Evolutionary conservation across 2,797 vertebrate species (phyloP).

Genomic region (Mastacembelus armatus): DNA sequence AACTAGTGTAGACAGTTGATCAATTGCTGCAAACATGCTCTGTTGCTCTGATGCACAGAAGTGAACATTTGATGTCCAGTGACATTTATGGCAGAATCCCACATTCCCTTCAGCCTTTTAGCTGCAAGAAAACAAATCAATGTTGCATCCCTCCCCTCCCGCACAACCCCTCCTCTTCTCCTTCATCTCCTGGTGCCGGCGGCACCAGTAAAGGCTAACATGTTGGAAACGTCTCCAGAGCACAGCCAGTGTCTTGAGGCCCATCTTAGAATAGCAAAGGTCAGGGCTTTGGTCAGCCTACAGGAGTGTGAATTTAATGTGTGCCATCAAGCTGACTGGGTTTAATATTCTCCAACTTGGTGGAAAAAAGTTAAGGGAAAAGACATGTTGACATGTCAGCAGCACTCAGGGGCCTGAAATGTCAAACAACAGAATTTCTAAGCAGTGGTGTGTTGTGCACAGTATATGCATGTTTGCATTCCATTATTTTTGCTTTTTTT

Average conservation of each 20-base stretch:
- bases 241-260: constrained; percentile 50
- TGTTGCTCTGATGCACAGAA: constrained; percentile 15
- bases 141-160: constrained; percentile 7
- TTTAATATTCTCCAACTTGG: constrained; percentile 54
- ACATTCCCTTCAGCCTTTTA: constrained; percentile 48
- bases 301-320: constrained; percentile 50
- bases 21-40: constrained; percentile 13
- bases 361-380: constrained; percentile 51
- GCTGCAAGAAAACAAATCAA: constrained; percentile 51
- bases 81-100: constrained; percentile 52
- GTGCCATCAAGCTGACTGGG: constrained; percentile 47
- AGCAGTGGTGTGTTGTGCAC: constrained; percentile 8
- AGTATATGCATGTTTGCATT: constrained; percentile 19
- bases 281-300: constrained; percentile 59
- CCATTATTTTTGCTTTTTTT: constrained; percentile 8
- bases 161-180: constrained; percentile 11
- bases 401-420: constrained; percentile 47
- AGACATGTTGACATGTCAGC: constrained; percentile 48
- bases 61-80: constrained; percentile 30
- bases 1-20: constrained; percentile 4
- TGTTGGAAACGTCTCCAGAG: constrained; percentile 51
- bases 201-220: constrained; percentile 60
- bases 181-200: constrained; percentile 30
- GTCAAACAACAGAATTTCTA: constrained; percentile 53
- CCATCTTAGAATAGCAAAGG: constrained; percentile 61